Evolutionary conservation across 1,140 invertebrate genomes (phyloP), one percentile per base, ranked within the genome.

Genomic region (Platyura marginata): DNA sequence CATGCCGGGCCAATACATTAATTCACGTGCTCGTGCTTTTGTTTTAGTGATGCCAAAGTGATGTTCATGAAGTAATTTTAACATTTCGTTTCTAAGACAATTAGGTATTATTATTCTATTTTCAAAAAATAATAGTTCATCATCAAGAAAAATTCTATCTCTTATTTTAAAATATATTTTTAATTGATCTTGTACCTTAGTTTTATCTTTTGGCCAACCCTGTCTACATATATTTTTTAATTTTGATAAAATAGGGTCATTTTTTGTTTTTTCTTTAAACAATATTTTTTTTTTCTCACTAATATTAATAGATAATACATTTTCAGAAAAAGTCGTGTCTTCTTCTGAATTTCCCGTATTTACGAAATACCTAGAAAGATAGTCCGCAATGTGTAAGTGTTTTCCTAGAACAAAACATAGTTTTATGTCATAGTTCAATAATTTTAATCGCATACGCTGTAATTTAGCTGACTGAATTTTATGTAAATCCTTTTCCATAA

Each of bases 361-460:
- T 34, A 40, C 37, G 20, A 38, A 36, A 38, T 36, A 23, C 50
- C 59, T 22, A 47, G 58, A 47, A 47, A 51, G 48, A 35, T 43
- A 44, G 51, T 61, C 56, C 43, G 51, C 51, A 36, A 57, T 44
- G 23, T 50, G 39, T 42, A 59, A 50, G 0, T 41, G 5, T 46
- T 53, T 51, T 1, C 53, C 56, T 32, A 54, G 51, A 8, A 52
- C 9, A 40, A 55, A 52, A 15, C 41, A 44, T 2, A 51, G 43
- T 15, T 54, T 50, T 25, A 57, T 45, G 16, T 51, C 46, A 48
- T 63, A 67, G 25, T 52, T 49, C 20, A 56, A 47, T 5, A 66
- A 33, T 41, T 52, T 51, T 11, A 68, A 46, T n/a, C 57, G 44
- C 51, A 65, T 55, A 9, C 54, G 25, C 46, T 66, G 62, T 15